These are phyloP conservation scores for Patella depressa DNA, from an alignment of 2,888 invertebrate genomes.

Conservation along the genomic window DNA sequence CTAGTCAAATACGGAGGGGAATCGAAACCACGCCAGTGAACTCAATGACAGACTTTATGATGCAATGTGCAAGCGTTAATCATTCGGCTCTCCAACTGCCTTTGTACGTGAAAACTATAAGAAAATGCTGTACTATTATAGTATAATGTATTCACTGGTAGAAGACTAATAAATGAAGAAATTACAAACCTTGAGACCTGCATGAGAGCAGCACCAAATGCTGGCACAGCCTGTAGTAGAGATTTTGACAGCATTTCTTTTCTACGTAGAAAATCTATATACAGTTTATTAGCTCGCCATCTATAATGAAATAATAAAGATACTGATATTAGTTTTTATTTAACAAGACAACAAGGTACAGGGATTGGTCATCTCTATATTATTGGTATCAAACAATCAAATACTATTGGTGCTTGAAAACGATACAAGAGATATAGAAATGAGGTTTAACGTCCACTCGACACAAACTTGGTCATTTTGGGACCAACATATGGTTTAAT, in stretches of 20 bases:
- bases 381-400: not conserved
- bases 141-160: too few relatives aligned
- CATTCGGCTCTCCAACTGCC: too few relatives aligned
- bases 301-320: conserved; percentile 40
- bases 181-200: conserved; percentile 58
- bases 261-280: conserved; percentile 55
- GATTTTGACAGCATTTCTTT: conserved; percentile 42
- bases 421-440: too few relatives aligned
- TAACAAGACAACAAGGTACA: not conserved
- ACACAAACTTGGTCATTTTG: too few relatives aligned
- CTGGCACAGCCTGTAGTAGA: conserved; percentile 60
- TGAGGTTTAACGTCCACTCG: too few relatives aligned
- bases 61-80: too few relatives aligned
- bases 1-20: too few relatives aligned
- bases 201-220: conserved; percentile 64
- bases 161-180: not conserved
- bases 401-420: not conserved
- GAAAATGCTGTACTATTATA: too few relatives aligned
- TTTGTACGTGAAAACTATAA: too few relatives aligned
- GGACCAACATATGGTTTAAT: too few relatives aligned
- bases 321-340: not conserved
- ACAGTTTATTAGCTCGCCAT: conserved; percentile 63
- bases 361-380: not conserved
- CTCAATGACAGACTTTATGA: too few relatives aligned
- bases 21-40: too few relatives aligned